Percentiles rank a stretch among this genome's conserved stretches.
Conservation (phyloP, 2,888 invertebrate genomes). For the Caenorhabditis wallacei region DNA sequence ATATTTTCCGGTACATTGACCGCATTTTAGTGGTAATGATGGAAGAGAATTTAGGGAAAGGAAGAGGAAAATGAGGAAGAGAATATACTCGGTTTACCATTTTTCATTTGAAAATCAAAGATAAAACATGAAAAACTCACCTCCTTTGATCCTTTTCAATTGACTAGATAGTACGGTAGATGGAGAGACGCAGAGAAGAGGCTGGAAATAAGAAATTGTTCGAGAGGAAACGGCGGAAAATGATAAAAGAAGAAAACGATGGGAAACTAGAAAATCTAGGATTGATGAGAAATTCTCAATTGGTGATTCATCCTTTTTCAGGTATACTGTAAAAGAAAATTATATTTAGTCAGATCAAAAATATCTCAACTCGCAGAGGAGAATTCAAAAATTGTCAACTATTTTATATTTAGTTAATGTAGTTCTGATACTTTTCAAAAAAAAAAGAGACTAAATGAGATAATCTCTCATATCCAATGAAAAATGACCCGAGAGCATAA, state of each 20-base stretch:
- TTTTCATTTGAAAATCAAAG: neutral
- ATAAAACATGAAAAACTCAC: neutral
- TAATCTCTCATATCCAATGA: neutral
- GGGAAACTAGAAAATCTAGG: neutral
- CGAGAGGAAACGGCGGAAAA: neutral
- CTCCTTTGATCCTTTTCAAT: neutral
- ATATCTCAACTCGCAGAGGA: no score
- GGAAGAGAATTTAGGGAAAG: neutral
- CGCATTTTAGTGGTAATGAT: constrained; percentile 31
- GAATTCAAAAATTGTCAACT: no score
- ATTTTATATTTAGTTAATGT: no score
- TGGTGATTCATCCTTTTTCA: neutral
- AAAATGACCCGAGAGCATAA: constrained; percentile 5
- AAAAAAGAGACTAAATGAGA: neutral
- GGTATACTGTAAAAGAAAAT: no score
- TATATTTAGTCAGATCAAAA: no score
- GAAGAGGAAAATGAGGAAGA: neutral
- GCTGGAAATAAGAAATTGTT: neutral
- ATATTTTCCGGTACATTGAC: constrained; percentile 53
- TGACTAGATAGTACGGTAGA: constrained; percentile 7
- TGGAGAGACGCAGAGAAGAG: neutral
- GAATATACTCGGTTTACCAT: neutral
- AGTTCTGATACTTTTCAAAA: no score
- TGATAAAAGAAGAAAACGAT: neutral
- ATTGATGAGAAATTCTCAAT: neutral